phyloP scores from a whole-genome alignment of 2,888 invertebrate species.

The Netelia virgata region DNA sequence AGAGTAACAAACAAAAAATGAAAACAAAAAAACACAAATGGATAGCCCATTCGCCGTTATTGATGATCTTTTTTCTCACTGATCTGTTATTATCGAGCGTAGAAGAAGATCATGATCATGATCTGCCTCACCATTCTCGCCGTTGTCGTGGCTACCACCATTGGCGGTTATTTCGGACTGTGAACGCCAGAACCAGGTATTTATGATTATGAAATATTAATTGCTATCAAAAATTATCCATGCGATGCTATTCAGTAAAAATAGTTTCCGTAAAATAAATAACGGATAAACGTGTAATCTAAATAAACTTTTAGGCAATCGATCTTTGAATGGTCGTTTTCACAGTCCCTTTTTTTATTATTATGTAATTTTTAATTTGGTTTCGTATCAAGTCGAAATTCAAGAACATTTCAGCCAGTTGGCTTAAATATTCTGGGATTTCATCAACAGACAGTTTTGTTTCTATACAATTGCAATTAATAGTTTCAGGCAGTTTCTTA shows the following conservation, averaged over 20 bases:
- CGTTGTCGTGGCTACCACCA: conserved; percentile 89
- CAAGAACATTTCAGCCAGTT: no score
- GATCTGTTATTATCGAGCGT: conserved; percentile 85
- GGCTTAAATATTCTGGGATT: no score
- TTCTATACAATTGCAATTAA: no score
- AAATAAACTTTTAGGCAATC: no score
- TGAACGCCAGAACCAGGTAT: conserved; percentile 81
- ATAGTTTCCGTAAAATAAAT: no score
- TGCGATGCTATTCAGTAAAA: not conserved
- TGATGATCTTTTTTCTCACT: conserved; percentile 59
- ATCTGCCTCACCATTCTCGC: conserved; percentile 94
- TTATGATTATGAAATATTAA: conserved; percentile 3
- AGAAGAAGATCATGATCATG: conserved; percentile 98
- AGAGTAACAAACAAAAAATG: conserved; percentile 49
- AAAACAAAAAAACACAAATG: conserved; percentile 39
- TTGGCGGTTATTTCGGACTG: conserved; percentile 89
- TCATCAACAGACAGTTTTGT: no score
- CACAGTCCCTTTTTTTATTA: no score
- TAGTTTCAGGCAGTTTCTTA: no score
- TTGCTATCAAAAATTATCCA: not conserved
- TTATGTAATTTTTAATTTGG: no score
- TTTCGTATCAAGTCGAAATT: no score
- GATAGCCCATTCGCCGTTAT: conserved; percentile 53
- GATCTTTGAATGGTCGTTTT: no score
- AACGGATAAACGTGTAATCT: no score